phyloP scores from a whole-genome alignment of 2,113 vertebrate genomes.

The Gnathonemus echidnorhynchus region DNA sequence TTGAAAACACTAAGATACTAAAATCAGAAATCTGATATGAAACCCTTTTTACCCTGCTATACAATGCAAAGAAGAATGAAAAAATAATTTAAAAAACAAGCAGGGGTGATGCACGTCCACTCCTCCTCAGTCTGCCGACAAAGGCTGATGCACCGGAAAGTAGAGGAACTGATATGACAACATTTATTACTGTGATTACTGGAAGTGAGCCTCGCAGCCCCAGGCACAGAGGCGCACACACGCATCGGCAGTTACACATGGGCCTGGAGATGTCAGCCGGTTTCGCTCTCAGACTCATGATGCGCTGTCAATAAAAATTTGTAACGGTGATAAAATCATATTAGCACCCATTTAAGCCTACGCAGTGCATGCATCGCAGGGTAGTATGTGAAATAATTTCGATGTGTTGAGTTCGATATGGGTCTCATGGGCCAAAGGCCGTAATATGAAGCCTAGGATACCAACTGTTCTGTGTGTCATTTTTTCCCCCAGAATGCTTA shows the following conservation, averaged over 20 bases:
- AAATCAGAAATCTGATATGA: slow-evolving; percentile 23
- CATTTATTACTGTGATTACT: slow-evolving; percentile 30
- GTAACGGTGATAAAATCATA: neutral
- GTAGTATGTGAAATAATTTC: neutral
- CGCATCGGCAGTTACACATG: neutral
- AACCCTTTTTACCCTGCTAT: neutral
- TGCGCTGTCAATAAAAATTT: neutral
- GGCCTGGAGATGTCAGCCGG: slow-evolving; percentile 2
- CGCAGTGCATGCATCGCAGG: neutral
- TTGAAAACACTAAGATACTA: slow-evolving; percentile 15
- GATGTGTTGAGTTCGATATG: neutral
- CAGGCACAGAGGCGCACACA: neutral
- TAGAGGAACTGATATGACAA: slow-evolving; percentile 25
- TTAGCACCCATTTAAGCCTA: neutral
- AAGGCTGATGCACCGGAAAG: slow-evolving; percentile 26
- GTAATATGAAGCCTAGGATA: neutral
- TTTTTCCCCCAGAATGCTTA: neutral
- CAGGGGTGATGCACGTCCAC: slow-evolving; percentile 16
- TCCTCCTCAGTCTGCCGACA: slow-evolving; percentile 19
- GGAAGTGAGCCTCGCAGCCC: slow-evolving; percentile 28
- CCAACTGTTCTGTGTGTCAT: neutral
- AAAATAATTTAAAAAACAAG: neutral
- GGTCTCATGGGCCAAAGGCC: neutral
- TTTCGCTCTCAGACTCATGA: slow-evolving; percentile 10
- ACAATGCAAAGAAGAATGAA: slow-evolving; percentile 3